These are phyloP conservation scores for Thereva unica DNA, from an alignment of 2,888 invertebrate species.

Conservation along the genomic window DNA sequence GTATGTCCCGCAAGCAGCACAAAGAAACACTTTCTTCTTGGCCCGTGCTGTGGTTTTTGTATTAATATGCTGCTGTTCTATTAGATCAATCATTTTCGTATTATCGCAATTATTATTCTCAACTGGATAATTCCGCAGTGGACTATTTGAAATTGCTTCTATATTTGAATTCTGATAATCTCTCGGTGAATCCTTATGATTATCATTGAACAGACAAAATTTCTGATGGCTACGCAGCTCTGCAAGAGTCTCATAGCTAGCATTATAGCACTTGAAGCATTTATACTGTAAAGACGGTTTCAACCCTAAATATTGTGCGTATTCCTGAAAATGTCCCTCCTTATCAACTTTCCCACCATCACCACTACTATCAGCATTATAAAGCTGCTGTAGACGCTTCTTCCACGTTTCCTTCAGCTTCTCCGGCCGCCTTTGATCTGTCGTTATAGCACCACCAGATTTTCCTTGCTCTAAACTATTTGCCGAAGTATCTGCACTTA, in stretches of 20 bases:
- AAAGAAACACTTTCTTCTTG: conserved; percentile 71
- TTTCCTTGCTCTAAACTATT: too few species aligned
- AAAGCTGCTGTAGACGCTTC: too few species aligned
- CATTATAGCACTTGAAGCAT: conserved; percentile 73
- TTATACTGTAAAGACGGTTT: conserved; percentile 74
- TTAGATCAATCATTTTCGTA: too few species aligned
- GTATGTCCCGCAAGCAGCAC: conserved; percentile 80
- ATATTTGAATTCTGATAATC: conserved; percentile 12
- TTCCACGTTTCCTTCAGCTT: too few species aligned
- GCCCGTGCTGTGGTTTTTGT: conserved; percentile 23
- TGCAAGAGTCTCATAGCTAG: conserved; percentile 68
- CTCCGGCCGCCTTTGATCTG: too few species aligned
- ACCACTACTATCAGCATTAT: too few species aligned
- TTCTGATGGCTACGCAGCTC: conserved; percentile 72
- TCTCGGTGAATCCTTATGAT: conserved; percentile 10
- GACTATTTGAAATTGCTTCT: conserved; percentile 9
- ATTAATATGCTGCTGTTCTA: conserved; percentile 13
- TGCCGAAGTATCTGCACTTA: too few species aligned
- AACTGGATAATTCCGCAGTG: neutral
- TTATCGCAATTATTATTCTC: neutral
- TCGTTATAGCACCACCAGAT: too few species aligned
- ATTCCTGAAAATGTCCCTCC: conserved; percentile 57
- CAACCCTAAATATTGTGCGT: conserved; percentile 73
- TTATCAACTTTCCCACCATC: neutral
- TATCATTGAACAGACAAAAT: conserved; percentile 59